These are phyloP conservation scores for Alectoris magna DNA, from an alignment of 2,797 vertebrate genomes.

Conservation along the genomic window DNA sequence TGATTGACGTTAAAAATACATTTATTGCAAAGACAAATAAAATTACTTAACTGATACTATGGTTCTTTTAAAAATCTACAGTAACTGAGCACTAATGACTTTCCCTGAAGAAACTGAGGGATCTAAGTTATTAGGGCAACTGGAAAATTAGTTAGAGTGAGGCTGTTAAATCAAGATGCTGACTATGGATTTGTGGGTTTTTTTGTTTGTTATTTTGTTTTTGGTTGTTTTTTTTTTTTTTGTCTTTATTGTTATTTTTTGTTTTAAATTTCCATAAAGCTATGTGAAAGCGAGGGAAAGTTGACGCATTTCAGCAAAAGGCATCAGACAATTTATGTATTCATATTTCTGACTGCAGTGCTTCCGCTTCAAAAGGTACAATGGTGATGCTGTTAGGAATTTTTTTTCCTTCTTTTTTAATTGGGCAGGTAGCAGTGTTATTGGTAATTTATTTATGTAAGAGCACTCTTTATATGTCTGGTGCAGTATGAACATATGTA, in stretches of 20 bases:
- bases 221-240: too few species aligned
- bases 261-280: not conserved
- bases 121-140: not conserved
- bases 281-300: not conserved
- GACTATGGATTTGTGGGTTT: not conserved
- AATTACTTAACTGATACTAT: not conserved
- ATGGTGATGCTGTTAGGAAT: not conserved
- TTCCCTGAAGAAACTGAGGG: not conserved
- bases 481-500: not conserved
- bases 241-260: not conserved
- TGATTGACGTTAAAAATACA: not conserved
- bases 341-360: not conserved
- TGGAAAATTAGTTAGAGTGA: not conserved
- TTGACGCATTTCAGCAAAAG: not conserved
- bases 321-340: not conserved
- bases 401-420: not conserved
- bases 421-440: not conserved
- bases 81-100: not conserved
- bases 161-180: not conserved
- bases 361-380: not conserved
- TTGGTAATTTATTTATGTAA: not conserved
- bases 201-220: not conserved
- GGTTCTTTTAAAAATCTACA: not conserved
- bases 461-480: not conserved
- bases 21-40: not conserved